Evolutionary conservation across 1,140 invertebrate genomes (phyloP).

Genomic region (Tetranychus urticae): DNA sequence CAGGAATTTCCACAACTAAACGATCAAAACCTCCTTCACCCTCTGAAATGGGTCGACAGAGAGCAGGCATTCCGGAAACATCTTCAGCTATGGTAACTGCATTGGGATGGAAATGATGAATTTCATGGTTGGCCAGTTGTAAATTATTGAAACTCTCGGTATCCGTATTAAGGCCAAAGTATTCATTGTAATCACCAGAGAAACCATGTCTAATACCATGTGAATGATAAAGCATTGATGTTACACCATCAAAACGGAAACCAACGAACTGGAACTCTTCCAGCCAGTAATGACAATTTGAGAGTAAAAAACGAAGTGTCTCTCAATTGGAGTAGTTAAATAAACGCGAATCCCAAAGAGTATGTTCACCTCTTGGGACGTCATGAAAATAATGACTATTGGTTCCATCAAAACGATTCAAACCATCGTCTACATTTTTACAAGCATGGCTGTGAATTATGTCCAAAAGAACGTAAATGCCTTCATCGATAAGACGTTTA

Average conservation of each 20-base stretch:
- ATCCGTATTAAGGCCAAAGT: slow-evolving; percentile 88
- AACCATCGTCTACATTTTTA: slow-evolving; percentile 88
- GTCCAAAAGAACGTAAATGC: slow-evolving; percentile 74
- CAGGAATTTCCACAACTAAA: slow-evolving; percentile 91
- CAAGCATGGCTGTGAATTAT: slow-evolving; percentile 96
- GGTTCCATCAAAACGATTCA: slow-evolving; percentile 95
- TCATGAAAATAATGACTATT: slow-evolving; percentile 81
- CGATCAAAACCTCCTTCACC: slow-evolving; percentile 89
- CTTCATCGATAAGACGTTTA: slow-evolving; percentile 73
- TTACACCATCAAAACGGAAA: slow-evolving; percentile 94
- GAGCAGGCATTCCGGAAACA: slow-evolving; percentile 92
- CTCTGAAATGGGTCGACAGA: slow-evolving; percentile 73
- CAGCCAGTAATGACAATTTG: slow-evolving; percentile 89
- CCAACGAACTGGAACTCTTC: slow-evolving; percentile 96
- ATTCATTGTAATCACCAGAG: slow-evolving; percentile 76
- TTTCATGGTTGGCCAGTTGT: slow-evolving; percentile 78
- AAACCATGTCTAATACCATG: slow-evolving; percentile 55
- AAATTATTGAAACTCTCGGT: slow-evolving; percentile 84
- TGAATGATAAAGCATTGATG: slow-evolving; percentile 95
- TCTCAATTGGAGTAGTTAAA: slow-evolving; percentile 94
- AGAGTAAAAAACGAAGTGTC: slow-evolving; percentile 78
- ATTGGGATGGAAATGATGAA: slow-evolving; percentile 59
- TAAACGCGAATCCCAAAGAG: slow-evolving; percentile 85
- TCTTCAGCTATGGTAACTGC: slow-evolving; percentile 91
- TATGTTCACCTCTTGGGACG: slow-evolving; percentile 58